These are phyloP conservation scores for Phataginus tricuspis DNA, from an alignment of 2,797 vertebrate species.

Conservation along the genomic window DNA sequence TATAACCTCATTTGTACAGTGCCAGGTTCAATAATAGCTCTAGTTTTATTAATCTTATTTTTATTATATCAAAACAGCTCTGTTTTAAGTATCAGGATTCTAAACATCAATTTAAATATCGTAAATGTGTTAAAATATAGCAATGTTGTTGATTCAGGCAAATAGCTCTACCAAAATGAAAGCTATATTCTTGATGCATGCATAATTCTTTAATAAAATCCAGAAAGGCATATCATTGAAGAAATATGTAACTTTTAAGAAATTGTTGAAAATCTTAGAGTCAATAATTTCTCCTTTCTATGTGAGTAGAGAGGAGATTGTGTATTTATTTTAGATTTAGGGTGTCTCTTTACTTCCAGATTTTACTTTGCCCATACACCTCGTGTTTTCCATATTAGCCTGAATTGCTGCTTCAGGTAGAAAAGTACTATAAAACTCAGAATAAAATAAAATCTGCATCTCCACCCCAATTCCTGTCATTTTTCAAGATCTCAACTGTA, in stretches of 20 bases:
- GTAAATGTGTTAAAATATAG: slow-evolving; percentile 30
- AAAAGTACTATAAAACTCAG: slow-evolving; percentile 1
- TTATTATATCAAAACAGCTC: background rate
- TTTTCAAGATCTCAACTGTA: background rate
- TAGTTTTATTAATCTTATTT: slow-evolving; percentile 28
- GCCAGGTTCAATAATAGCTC: background rate
- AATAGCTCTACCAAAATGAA: slow-evolving; percentile 38
- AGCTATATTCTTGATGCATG: background rate
- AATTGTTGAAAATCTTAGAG: slow-evolving; percentile 38
- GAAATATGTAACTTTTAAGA: background rate
- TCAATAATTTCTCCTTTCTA: background rate
- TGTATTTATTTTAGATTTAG: slow-evolving; percentile 55
- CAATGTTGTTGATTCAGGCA: slow-evolving; percentile 18
- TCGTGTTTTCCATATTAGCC: slow-evolving; percentile 42
- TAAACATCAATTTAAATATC: slow-evolving; percentile 45
- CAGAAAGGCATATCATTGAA: background rate
- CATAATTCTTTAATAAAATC: slow-evolving; percentile 29
- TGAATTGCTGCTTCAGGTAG: slow-evolving; percentile 31
- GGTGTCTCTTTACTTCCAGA: slow-evolving; percentile 21
- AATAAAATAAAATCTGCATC: background rate
- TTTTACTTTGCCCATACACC: slow-evolving; percentile 28
- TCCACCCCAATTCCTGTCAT: background rate
- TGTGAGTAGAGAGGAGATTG: slow-evolving; percentile 36
- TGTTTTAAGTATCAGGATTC: slow-evolving; percentile 48
- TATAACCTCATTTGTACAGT: background rate